Evolutionary conservation across 2,888 invertebrate genomes (phyloP).

Genomic region (Eupithecia pulchellata): DNA sequence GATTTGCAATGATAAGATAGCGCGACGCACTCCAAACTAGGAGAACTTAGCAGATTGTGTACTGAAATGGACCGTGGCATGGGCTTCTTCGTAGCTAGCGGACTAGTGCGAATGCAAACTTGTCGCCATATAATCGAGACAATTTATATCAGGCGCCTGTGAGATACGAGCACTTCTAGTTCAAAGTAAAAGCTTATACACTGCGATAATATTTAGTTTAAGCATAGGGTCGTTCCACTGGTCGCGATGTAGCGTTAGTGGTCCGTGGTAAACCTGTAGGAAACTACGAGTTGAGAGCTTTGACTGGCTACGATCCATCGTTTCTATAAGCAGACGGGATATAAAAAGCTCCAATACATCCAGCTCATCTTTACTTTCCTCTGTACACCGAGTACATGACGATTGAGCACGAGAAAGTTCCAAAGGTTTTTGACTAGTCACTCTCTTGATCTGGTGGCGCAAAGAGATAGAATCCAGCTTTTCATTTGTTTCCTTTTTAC

Average conservation of each 20-base stretch:
- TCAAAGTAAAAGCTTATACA: constrained; percentile 8
- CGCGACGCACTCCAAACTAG: constrained; percentile 53
- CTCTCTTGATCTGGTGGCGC: neutral
- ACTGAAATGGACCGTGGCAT: constrained; percentile 53
- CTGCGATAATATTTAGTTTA: constrained; percentile 14
- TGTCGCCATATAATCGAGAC: constrained; percentile 66
- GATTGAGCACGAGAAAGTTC: neutral
- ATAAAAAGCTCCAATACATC: neutral
- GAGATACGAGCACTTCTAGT: constrained; percentile 21
- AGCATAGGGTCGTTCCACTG: constrained; percentile 15
- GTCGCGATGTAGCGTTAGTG: constrained; percentile 9
- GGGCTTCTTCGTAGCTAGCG: constrained; percentile 40
- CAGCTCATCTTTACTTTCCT: neutral
- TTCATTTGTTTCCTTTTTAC: too few relatives aligned
- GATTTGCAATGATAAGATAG: constrained; percentile 58
- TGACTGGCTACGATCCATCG: neutral
- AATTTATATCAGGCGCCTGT: constrained; percentile 61
- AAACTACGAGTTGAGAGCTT: neutral
- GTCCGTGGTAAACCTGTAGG: neutral
- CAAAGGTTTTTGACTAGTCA: neutral
- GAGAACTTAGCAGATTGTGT: constrained; percentile 51
- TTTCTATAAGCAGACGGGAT: neutral
- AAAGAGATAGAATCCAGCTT: too few relatives aligned
- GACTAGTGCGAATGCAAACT: constrained; percentile 57
- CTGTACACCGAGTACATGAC: neutral